A percentile compares a stretch with the other conserved stretches of the same genome.
Evolutionary conservation across 1,140 invertebrate species (phyloP).

Genomic region (Alviniconcha marisindica): DNA sequence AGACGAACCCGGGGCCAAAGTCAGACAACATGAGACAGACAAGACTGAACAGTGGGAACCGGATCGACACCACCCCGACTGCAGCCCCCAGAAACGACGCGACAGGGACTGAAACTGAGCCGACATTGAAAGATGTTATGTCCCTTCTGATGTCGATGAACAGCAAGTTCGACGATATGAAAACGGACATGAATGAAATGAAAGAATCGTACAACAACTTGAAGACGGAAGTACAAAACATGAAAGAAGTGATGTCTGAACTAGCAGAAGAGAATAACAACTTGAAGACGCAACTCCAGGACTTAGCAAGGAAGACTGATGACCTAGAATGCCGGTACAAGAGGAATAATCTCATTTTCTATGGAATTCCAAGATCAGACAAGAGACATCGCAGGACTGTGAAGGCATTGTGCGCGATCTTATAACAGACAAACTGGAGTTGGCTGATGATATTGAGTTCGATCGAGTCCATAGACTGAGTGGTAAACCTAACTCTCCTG

Average conservation of each 20-base stretch:
- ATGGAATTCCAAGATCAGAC: not conserved
- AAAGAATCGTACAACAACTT: not conserved
- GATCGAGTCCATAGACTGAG: not conserved
- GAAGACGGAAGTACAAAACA: not conserved
- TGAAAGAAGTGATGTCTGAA: not conserved
- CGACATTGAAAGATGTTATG: not conserved
- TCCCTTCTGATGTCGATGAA: not conserved
- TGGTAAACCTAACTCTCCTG: not conserved
- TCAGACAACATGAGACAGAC: not conserved
- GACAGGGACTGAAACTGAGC: not conserved
- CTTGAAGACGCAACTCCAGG: not conserved
- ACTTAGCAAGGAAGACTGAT: not conserved
- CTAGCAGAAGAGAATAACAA: not conserved
- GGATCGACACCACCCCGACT: not conserved
- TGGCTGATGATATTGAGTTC: not conserved
- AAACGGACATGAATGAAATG: not conserved
- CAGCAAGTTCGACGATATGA: not conserved
- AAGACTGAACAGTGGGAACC: not conserved
- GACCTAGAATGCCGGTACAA: not conserved
- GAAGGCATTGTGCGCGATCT: not conserved
- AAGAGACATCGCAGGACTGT: not conserved
- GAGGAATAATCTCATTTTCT: not conserved
- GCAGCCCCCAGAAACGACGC: not conserved
- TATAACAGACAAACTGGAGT: not conserved
- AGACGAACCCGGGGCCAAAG: not conserved